Percentiles rank a stretch among this genome's conserved stretches.
These are phyloP conservation scores for Pseudomyrmex sp. DNA, from an alignment of 1,140 invertebrate genomes.

Conservation along the genomic window DNA sequence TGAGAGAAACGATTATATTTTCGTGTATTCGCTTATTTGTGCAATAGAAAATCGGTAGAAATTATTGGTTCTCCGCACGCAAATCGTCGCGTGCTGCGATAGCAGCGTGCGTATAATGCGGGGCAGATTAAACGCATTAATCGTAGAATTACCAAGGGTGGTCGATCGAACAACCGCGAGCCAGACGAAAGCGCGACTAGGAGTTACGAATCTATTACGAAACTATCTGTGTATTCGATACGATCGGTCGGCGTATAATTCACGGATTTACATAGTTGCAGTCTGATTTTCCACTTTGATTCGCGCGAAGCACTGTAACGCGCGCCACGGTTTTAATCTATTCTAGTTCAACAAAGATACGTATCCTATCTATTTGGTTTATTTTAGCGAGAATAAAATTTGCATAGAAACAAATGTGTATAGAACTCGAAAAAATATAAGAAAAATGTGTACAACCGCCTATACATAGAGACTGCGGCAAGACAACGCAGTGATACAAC, in stretches of 20 bases:
- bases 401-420: background rate
- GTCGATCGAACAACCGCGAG: slow-evolving; percentile 45
- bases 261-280: slow-evolving; percentile 57
- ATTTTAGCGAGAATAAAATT: background rate
- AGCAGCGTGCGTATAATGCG: slow-evolving; percentile 44
- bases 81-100: slow-evolving; percentile 57
- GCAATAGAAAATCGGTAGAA: slow-evolving; percentile 50
- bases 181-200: slow-evolving; percentile 57
- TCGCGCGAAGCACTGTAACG: slow-evolving; percentile 45
- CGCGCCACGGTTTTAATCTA: slow-evolving; percentile 22
- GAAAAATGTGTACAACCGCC: too few relatives aligned
- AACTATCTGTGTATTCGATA: slow-evolving; percentile 57
- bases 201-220: slow-evolving; percentile 61
- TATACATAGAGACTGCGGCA: too few relatives aligned
- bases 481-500: too few relatives aligned
- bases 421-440: too few relatives aligned
- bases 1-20: slow-evolving; percentile 33
- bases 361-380: background rate
- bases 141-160: slow-evolving; percentile 60
- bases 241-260: slow-evolving; percentile 54
- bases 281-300: slow-evolving; percentile 53
- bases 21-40: slow-evolving; percentile 42
- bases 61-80: slow-evolving; percentile 26
- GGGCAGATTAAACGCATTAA: slow-evolving; percentile 55
- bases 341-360: background rate